Conservation (phyloP, 2,113 vertebrate genomes). For the Leuciscus idus region DNA sequence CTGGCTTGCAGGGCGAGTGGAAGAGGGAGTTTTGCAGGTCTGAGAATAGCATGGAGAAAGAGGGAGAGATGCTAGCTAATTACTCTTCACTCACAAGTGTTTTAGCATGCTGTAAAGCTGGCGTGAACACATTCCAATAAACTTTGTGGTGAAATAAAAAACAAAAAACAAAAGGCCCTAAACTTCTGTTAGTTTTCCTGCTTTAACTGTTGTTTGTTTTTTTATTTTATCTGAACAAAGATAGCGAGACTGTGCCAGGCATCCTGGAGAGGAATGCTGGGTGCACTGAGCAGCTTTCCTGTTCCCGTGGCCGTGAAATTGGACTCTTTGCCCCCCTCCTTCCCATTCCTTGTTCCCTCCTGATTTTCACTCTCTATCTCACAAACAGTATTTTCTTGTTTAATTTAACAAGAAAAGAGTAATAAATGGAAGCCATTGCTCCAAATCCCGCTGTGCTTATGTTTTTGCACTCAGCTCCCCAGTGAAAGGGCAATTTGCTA, state of each 20-base stretch:
- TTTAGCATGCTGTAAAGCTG: conserved; percentile 48
- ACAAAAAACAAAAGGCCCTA: conserved; percentile 49
- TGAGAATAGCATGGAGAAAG: conserved; percentile 29
- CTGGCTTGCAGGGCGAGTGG: conserved; percentile 15
- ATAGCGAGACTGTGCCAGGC: conserved; percentile 49
- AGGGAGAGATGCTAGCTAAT: conserved; percentile 50
- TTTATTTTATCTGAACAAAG: conserved; percentile 51
- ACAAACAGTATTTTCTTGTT: conserved; percentile 93
- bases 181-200: conserved; percentile 36
- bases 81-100: conserved; percentile 52
- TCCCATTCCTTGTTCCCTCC: conserved; percentile 34
- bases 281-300: conserved; percentile 48
- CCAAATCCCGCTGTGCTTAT: conserved; percentile 89
- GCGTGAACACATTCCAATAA: conserved; percentile 65
- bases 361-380: conserved; percentile 77
- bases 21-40: conserved; percentile 28
- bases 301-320: conserved; percentile 60
- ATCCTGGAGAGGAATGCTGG: conserved; percentile 50
- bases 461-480: conserved; percentile 93
- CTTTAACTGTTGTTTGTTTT: conserved; percentile 51
- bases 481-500: conserved; percentile 99
- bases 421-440: conserved; percentile 94
- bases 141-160: conserved; percentile 58
- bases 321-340: conserved; percentile 46
- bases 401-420: conserved; percentile 98